A percentile compares a stretch with the other conserved stretches of the same genome.
Evolutionary conservation across 2,113 vertebrate genomes (phyloP).

Genomic region (Salvelinus namaycush): DNA sequence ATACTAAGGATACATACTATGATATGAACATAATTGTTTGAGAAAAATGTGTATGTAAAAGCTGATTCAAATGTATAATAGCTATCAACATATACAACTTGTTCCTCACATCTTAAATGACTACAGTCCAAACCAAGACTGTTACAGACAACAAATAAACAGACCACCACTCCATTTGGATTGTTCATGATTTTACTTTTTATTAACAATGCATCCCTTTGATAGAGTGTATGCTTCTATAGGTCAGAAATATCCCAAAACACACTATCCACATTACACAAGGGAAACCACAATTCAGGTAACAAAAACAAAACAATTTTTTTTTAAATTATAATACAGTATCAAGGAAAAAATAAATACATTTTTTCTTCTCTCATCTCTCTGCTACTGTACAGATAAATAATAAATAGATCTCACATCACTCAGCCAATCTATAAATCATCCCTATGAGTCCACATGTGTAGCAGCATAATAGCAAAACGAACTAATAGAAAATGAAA

Average conservation of each 20-base stretch:
- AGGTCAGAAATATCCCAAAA: constrained; percentile 90
- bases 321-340: constrained; percentile 89
- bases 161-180: neutral
- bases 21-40: too few species aligned
- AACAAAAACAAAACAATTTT: constrained; percentile 78
- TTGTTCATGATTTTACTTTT: constrained; percentile 70
- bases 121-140: too few species aligned
- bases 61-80: too few species aligned
- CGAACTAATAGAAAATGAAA: constrained; percentile 68
- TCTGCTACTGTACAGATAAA: constrained; percentile 91
- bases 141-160: neutral
- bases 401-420: constrained; percentile 93
- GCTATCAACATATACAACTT: too few species aligned
- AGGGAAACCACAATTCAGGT: constrained; percentile 83
- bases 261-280: constrained; percentile 95
- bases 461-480: constrained; percentile 74
- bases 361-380: constrained; percentile 71
- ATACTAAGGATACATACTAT: too few species aligned
- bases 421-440: constrained; percentile 80
- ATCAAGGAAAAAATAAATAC: constrained; percentile 99
- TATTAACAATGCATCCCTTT: constrained; percentile 98
- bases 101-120: too few species aligned
- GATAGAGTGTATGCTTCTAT: constrained; percentile 88
- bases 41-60: too few species aligned
- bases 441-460: constrained; percentile 69